Evolutionary conservation across 2,888 invertebrate genomes (phyloP).

Genomic region (Dasysyrphus albostriatus): DNA sequence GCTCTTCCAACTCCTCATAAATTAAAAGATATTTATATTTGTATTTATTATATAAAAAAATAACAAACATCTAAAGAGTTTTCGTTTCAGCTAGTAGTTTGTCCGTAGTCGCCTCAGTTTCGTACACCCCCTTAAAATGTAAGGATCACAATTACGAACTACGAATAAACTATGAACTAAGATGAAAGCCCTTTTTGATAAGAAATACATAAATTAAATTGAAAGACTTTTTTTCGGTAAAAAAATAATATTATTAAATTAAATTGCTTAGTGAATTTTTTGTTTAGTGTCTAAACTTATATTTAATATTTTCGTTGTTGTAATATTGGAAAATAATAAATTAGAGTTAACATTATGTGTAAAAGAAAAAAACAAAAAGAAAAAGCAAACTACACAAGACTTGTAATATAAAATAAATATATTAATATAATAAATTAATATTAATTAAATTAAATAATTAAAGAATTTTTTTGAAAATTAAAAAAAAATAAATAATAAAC

Average conservation of each 20-base stretch:
- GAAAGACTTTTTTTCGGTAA: constrained; percentile 61
- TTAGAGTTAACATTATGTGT: constrained; percentile 17
- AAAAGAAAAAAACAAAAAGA: background rate
- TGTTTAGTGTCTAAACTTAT: constrained; percentile 35
- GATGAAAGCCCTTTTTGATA: background rate
- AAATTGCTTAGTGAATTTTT: constrained; percentile 67
- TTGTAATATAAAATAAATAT: constrained; percentile 15
- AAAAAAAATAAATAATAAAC: background rate
- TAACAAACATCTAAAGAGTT: background rate
- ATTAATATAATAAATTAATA: background rate
- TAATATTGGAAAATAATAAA: constrained; percentile 33
- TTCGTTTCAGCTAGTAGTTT: constrained; percentile 2
- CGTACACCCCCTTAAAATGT: background rate
- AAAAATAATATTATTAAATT: background rate
- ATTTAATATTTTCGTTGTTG: constrained; percentile 48
- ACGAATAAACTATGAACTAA: constrained; percentile 1
- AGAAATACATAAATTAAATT: constrained; percentile 47
- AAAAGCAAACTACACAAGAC: constrained; percentile 14
- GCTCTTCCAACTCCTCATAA: constrained; percentile 41
- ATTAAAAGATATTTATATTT: constrained; percentile 60
- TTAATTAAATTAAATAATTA: background rate
- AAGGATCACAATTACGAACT: background rate
- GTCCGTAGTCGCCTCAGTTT: background rate
- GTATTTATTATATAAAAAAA: constrained; percentile 32
- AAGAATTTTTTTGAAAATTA: background rate